These are phyloP conservation scores for Stichopus horrens DNA, from an alignment of 53 echinoderm and acorn worm genomes.

Conservation along the genomic window DNA sequence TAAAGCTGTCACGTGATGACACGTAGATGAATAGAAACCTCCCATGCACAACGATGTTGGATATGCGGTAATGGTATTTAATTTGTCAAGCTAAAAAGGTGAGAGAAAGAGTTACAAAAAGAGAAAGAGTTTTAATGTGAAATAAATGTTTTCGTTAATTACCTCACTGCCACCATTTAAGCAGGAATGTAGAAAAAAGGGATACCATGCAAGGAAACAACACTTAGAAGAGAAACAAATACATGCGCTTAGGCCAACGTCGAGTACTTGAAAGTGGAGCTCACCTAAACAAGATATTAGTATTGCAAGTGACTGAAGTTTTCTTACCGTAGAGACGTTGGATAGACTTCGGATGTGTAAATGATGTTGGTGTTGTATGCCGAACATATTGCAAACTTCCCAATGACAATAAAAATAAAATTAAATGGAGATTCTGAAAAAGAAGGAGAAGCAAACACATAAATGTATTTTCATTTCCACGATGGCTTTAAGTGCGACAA, in stretches of 20 bases:
- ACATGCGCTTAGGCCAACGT: too few species aligned
- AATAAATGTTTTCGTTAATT: too few species aligned
- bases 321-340: constrained; percentile 15
- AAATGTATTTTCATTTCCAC: too few species aligned
- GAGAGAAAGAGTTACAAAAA: neutral
- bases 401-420: constrained; percentile 28
- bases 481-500: too few species aligned
- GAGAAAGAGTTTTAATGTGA: too few species aligned
- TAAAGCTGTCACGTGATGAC: neutral
- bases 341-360: constrained; percentile 29
- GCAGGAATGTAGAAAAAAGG: too few species aligned
- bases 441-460: too few species aligned
- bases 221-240: too few species aligned
- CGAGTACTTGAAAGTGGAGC: too few species aligned
- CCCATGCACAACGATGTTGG: neutral
- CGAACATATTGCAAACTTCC: constrained; percentile 37
- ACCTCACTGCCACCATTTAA: too few species aligned
- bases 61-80: neutral
- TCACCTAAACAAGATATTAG: too few species aligned
- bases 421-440: constrained; percentile 38
- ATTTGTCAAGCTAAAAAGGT: neutral
- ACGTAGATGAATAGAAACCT: neutral
- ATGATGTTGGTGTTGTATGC: constrained; percentile 38
- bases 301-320: neutral
- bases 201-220: too few species aligned